These are phyloP conservation scores for Pasiphila rectangulata DNA, from an alignment of 2,888 invertebrate species.

Conservation along the genomic window DNA sequence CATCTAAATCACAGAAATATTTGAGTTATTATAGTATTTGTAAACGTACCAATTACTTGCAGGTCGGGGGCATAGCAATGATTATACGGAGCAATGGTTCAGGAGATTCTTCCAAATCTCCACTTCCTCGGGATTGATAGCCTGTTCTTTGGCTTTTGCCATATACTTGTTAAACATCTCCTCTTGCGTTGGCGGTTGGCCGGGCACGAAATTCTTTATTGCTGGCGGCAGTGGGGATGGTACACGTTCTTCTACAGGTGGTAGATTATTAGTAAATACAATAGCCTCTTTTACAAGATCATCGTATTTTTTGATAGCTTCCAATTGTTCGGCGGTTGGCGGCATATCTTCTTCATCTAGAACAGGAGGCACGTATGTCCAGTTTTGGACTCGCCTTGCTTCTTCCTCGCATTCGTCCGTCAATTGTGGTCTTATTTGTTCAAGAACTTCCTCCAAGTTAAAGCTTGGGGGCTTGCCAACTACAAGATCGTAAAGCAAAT, in stretches of 20 bases:
- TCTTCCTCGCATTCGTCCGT: too few relatives aligned
- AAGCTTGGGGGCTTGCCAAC: too few relatives aligned
- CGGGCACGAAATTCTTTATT: too few relatives aligned
- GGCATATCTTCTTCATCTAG: neutral
- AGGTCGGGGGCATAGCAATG: constrained; percentile 13
- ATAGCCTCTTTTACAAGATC: too few relatives aligned
- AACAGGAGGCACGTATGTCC: neutral
- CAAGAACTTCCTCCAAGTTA: too few relatives aligned
- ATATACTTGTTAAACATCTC: neutral
- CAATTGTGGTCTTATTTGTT: too few relatives aligned
- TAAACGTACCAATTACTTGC: constrained; percentile 15
- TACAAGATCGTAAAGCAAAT: too few relatives aligned
- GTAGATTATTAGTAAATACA: too few relatives aligned
- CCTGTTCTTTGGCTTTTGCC: neutral
- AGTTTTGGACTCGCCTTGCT: too few relatives aligned
- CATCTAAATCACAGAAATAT: neutral
- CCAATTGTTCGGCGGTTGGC: neutral
- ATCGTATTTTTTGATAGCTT: too few relatives aligned
- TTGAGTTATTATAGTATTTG: neutral
- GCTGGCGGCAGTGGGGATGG: too few relatives aligned
- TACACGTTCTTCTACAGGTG: too few relatives aligned
- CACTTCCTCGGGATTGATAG: neutral
- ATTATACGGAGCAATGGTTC: neutral
- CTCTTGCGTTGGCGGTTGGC: neutral
- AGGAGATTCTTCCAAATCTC: constrained; percentile 2